Percentiles rank a stretch among this genome's conserved stretches.
Conservation (phyloP, 2,113 vertebrate genomes). For the Orycteropus afer region DNA sequence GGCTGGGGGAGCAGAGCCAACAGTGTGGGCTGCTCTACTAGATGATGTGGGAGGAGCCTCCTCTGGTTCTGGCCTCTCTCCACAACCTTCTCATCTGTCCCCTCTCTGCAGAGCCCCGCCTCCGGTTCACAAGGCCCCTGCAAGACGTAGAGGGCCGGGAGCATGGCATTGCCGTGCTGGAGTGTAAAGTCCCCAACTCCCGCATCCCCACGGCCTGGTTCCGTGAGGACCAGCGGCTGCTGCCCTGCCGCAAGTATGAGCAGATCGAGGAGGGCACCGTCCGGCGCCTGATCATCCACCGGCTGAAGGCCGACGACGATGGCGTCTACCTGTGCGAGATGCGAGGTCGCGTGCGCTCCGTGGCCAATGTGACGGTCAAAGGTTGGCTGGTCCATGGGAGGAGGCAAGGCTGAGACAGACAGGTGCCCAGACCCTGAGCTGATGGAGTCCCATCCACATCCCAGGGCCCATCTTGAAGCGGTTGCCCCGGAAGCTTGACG, state of each 20-base stretch:
- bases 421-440: background rate
- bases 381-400: constrained; percentile 83
- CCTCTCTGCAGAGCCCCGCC: constrained; percentile 89
- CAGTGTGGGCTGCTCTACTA: background rate
- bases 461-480: constrained; percentile 86
- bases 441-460: background rate
- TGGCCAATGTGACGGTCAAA: constrained; percentile 96
- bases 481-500: constrained; percentile 95
- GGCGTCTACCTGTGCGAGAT: constrained; percentile 98
- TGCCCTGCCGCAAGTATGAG: constrained; percentile 95
- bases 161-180: constrained; percentile 92
- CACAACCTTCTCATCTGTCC: background rate
- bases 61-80: background rate
- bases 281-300: constrained; percentile 93
- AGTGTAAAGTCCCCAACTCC: constrained; percentile 96
- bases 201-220: constrained; percentile 96
- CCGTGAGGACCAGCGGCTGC: constrained; percentile 94
- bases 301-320: constrained; percentile 94
- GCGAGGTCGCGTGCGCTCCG: constrained; percentile 95
- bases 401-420: background rate
- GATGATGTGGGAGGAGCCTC: background rate
- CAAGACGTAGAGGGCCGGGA: constrained; percentile 95
- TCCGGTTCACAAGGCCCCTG: constrained; percentile 93
- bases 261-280: constrained; percentile 95
- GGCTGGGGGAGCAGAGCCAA: background rate